Conservation (phyloP, 2,797 vertebrate species). For the Cercopithecus petaurista region DNA sequence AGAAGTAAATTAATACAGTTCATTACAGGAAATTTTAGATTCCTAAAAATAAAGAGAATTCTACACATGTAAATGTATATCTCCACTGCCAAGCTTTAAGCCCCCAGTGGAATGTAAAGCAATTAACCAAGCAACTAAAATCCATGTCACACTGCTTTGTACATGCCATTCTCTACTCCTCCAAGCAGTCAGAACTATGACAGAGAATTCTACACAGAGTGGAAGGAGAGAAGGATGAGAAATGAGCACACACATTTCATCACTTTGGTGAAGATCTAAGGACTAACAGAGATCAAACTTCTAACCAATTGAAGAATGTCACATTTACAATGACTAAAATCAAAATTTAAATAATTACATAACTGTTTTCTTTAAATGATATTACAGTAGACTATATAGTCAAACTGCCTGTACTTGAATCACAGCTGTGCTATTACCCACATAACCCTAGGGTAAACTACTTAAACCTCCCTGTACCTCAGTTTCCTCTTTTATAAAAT, state of each 20-base stretch:
- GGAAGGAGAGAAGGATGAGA: not conserved
- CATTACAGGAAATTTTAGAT: slow-evolving; percentile 46
- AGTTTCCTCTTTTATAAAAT: slow-evolving; percentile 11
- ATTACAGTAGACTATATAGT: not conserved
- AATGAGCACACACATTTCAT: not conserved
- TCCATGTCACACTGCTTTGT: slow-evolving; percentile 16
- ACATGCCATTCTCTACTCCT: not conserved
- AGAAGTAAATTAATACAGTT: slow-evolving; percentile 51
- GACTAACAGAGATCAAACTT: not conserved
- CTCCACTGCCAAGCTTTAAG: slow-evolving; percentile 19
- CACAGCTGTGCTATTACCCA: not conserved
- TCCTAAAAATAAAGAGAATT: slow-evolving; percentile 53
- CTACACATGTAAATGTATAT: slow-evolving; percentile 6
- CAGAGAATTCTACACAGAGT: not conserved
- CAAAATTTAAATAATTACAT: not conserved
- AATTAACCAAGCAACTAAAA: slow-evolving; percentile 54
- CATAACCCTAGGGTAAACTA: not conserved
- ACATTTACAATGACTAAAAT: not conserved
- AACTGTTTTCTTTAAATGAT: not conserved
- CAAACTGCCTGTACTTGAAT: not conserved
- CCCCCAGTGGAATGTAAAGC: not conserved
- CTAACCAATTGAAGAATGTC: not conserved
- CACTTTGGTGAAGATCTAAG: not conserved
- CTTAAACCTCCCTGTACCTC: not conserved
- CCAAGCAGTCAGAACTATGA: not conserved